A percentile compares a stretch with the other conserved stretches of the same genome.
phyloP scores from a whole-genome alignment of 2,888 invertebrate species.

The Melanophora roralis region DNA sequence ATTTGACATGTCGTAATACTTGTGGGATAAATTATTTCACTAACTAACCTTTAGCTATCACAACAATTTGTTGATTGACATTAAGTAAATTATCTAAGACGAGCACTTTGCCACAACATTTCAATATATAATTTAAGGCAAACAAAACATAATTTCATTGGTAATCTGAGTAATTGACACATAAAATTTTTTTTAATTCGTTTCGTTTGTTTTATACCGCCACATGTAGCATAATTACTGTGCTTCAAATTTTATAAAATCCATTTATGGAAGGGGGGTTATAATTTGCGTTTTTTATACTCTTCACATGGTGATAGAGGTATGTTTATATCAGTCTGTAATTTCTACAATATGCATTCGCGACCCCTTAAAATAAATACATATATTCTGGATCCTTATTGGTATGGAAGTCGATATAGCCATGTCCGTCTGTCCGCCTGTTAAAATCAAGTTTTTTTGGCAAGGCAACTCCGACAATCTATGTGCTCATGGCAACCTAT shows the following conservation, averaged over 20 bases:
- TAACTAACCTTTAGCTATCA: too few relatives aligned
- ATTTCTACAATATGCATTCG: neutral
- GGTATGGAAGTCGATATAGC: too few relatives aligned
- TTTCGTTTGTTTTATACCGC: neutral
- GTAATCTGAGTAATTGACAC: slow-evolving; percentile 41
- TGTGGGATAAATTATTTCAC: too few relatives aligned
- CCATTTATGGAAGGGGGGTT: slow-evolving; percentile 3
- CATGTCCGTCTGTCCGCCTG: too few relatives aligned
- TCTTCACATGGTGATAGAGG: too few relatives aligned
- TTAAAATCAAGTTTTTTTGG: too few relatives aligned
- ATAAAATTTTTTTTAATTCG: slow-evolving; percentile 10
- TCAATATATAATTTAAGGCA: slow-evolving; percentile 2
- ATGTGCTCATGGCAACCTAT: too few relatives aligned
- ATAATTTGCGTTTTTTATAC: neutral
- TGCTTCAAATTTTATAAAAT: slow-evolving; percentile 40
- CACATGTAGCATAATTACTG: slow-evolving; percentile 20
- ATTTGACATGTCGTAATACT: too few relatives aligned
- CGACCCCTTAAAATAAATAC: too few relatives aligned
- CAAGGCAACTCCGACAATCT: too few relatives aligned
- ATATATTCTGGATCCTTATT: too few relatives aligned
- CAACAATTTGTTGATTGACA: neutral
- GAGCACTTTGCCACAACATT: neutral
- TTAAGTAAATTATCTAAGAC: neutral
- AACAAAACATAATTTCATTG: slow-evolving; percentile 39
- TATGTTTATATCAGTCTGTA: too few relatives aligned